Evolutionary conservation across 2,888 invertebrate genomes (phyloP).

Genomic region (Patella depressa): DNA sequence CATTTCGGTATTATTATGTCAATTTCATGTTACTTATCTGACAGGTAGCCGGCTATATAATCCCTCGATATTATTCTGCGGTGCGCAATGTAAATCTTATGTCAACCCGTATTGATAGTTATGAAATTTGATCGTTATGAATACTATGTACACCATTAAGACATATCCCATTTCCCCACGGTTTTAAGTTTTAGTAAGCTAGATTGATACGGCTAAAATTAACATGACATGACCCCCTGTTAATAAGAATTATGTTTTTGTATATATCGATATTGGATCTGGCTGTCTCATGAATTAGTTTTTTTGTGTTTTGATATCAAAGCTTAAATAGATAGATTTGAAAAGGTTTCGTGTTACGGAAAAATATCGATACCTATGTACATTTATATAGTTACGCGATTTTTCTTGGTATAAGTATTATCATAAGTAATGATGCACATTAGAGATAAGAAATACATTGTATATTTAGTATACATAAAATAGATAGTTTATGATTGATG

Average conservation of each 20-base stretch:
- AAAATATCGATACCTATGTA: background rate
- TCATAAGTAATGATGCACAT: too few species aligned
- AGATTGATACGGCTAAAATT: constrained; percentile 10
- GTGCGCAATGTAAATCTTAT: constrained; percentile 10
- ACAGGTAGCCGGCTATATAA: constrained; percentile 10
- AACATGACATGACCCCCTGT: constrained; percentile 12
- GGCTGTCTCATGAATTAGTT: background rate
- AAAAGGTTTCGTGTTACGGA: background rate
- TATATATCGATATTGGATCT: constrained; percentile 10
- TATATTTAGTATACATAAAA: background rate
- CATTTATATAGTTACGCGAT: background rate
- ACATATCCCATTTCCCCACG: background rate
- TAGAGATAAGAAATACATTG: too few species aligned
- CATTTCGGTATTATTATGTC: constrained; percentile 9
- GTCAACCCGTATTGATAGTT: constrained; percentile 1
- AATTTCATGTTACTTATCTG: background rate
- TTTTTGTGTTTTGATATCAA: constrained; percentile 7
- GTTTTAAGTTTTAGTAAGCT: background rate
- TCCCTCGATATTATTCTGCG: constrained; percentile 1
- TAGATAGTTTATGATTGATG: background rate
- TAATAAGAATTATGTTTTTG: constrained; percentile 5
- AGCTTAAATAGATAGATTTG: constrained; percentile 10
- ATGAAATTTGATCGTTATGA: constrained; percentile 11
- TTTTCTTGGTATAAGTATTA: too few species aligned
- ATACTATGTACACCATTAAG: constrained; percentile 12